Evolutionary conservation across 2,888 invertebrate species (phyloP).

Genomic region (Eutolmus rufibarbis): DNA sequence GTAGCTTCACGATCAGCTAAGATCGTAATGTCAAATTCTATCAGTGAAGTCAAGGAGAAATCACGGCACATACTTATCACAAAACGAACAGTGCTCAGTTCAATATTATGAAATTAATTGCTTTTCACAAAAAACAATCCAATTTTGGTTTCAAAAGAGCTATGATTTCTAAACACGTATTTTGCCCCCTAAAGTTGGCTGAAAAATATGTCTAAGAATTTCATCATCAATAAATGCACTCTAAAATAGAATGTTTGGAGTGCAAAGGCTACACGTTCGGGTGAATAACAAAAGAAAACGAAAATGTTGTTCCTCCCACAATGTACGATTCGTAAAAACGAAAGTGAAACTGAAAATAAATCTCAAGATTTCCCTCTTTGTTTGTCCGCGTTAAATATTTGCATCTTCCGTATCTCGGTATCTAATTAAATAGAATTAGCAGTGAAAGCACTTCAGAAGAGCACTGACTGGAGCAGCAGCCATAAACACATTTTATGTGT

Average conservation of each 20-base stretch:
- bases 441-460: not conserved
- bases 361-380: not conserved
- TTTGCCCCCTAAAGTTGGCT: not conserved
- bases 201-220: not conserved
- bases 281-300: not conserved
- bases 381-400: not conserved
- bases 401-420: not conserved
- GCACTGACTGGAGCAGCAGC: not conserved
- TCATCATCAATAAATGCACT: not conserved
- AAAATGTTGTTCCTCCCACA: not conserved
- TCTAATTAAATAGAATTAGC: not conserved
- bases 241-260: not conserved
- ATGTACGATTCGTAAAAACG: not conserved
- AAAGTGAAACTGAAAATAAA: conserved; percentile 32
- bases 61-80: not conserved
- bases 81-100: not conserved
- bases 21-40: not conserved
- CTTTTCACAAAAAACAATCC: not conserved
- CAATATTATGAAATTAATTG: not conserved
- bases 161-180: not conserved
- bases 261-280: not conserved
- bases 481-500: not conserved
- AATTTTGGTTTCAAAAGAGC: not conserved
- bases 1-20: not conserved
- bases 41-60: not conserved